These are phyloP conservation scores for Oceanites oceanicus DNA, from an alignment of 2,113 vertebrate genomes.

Conservation along the genomic window DNA sequence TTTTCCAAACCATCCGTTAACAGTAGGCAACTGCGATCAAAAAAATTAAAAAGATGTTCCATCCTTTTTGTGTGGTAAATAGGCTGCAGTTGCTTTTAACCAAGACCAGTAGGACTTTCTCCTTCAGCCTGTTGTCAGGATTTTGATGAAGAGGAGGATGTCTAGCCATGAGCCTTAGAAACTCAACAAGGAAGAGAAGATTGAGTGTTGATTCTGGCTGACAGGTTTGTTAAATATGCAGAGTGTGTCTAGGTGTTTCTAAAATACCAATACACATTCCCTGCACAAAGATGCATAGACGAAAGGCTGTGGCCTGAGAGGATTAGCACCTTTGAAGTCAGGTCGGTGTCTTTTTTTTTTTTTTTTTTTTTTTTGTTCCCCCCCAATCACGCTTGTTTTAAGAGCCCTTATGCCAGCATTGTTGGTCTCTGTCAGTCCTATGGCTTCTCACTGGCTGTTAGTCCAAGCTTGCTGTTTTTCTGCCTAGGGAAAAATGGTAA, in stretches of 20 bases:
- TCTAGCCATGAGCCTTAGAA: background rate
- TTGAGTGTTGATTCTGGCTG: background rate
- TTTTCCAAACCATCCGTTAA: background rate
- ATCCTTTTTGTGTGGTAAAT: background rate
- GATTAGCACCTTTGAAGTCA: background rate
- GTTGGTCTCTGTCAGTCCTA: background rate
- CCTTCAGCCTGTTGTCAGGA: background rate
- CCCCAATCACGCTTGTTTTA: background rate
- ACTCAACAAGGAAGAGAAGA: background rate
- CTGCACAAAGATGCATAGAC: background rate
- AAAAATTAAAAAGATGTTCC: background rate
- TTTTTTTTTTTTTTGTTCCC: background rate
- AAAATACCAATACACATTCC: background rate
- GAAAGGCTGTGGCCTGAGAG: background rate
- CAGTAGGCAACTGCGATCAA: background rate
- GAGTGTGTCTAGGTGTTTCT: background rate
- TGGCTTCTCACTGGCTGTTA: background rate
- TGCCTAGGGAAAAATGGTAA: background rate
- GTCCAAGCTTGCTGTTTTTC: background rate
- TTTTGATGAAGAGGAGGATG: background rate
- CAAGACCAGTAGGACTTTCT: background rate
- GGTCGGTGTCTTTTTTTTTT: background rate
- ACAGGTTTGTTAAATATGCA: background rate
- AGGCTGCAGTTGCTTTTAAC: background rate
- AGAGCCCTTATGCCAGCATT: background rate